Base-by-base conservation (phyloP, 2,797 vertebrate species). In the Acanthurus lineatus region DNA sequence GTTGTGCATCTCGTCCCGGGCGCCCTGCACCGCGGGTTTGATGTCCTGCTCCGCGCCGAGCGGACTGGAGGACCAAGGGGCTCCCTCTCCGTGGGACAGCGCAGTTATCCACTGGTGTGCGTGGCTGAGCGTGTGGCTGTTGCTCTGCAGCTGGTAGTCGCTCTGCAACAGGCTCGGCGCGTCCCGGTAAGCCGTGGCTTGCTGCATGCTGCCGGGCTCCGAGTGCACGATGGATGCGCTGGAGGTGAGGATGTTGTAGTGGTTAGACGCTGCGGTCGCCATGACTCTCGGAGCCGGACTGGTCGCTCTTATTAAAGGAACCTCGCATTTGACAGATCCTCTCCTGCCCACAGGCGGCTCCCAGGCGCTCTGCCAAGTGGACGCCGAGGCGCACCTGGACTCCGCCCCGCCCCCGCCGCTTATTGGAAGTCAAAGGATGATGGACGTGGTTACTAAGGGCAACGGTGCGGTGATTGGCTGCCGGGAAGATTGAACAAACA, bases 211-310 rank as follows among this genome's bases (percentile, higher is more conserved):
- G 90, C 96, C 96, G 83, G 97, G 95, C 96, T 98, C 97, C 94
- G 96, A 96, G 95, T 98, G 97, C 94, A 97, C 97, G 95, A 97
- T 96, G 93, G 97, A 96, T 92, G 97, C 96, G 95, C 97, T 96
- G 96, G 97, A 96, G 95, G 96, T 96, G 95, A 98, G 97, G 93
- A 98, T 96, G 95, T 95, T 97, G 96, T 98, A 99, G 96, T 99
- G 97, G 96, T 97, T 98, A 95, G 97, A 98, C 94, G 97, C 97
- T 97, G 97, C 96, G 95, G 97, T 98, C 96, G 97, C 97, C 97
- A 99, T 99, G 97, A 97, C 97, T 97, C 96, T 95, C 95, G 93
- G 96, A 97, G 96, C 96, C 96, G 96, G 96, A 97, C 96, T 98
- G 97, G 95, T 96, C 94, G 95, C 96, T 95, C 96, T 92, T 95